phyloP scores from a whole-genome alignment of 35 echinoderm and acorn worm species.

The Apostichopus japonicus region DNA sequence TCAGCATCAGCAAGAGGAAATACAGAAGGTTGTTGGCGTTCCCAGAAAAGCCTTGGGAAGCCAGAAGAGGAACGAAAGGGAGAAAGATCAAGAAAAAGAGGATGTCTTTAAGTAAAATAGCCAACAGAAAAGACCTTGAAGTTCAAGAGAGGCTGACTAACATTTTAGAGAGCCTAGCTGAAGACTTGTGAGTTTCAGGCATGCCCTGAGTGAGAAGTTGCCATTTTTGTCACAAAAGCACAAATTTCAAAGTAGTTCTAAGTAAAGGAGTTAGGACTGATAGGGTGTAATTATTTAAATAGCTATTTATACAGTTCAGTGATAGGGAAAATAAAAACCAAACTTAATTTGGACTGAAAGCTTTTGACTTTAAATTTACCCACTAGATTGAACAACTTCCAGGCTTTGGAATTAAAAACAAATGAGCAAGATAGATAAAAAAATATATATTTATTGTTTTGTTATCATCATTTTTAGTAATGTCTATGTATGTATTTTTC shows the following conservation, averaged over 20 bases:
- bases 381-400: too few species aligned
- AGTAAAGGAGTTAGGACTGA: too few species aligned
- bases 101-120: constrained; percentile 11
- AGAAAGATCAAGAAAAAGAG: constrained; percentile 1
- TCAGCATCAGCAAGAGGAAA: constrained; percentile 13
- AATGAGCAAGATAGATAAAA: too few species aligned
- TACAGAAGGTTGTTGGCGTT: constrained; percentile 25
- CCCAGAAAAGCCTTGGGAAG: constrained; percentile 36
- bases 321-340: too few species aligned
- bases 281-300: too few species aligned
- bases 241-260: not conserved
- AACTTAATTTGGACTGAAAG: too few species aligned
- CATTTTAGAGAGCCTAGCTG: constrained; percentile 14
- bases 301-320: too few species aligned
- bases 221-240: not conserved
- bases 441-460: too few species aligned
- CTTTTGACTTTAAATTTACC: too few species aligned
- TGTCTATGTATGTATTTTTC: too few species aligned
- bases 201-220: not conserved
- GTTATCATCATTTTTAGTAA: too few species aligned
- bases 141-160: constrained; percentile 9
- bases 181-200: not conserved
- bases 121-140: constrained; percentile 27
- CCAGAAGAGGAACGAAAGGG: not conserved
- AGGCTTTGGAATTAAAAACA: too few species aligned